Conservation (phyloP, 1,140 invertebrate species). For the Holcopasites calliopsidis region DNA sequence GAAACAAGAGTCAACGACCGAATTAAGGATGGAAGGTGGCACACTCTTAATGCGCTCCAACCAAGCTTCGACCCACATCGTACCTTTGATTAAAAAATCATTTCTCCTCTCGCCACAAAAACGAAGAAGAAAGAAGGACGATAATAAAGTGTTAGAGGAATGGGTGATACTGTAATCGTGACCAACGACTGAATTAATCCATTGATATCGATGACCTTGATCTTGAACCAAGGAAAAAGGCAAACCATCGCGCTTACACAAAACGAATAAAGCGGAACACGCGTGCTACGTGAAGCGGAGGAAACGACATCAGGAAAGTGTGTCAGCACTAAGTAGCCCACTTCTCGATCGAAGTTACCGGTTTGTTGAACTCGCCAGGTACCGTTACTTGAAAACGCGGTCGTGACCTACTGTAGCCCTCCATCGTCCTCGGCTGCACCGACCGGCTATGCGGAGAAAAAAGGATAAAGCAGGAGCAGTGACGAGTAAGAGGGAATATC, state of each 20-base stretch:
- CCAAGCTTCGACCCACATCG: no score
- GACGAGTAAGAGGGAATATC: background rate
- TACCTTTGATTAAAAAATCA: no score
- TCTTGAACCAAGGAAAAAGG: background rate
- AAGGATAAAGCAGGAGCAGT: background rate
- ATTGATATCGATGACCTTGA: constrained; percentile 6
- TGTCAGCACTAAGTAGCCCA: constrained; percentile 75
- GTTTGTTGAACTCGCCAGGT: constrained; percentile 72
- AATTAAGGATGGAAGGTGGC: no score
- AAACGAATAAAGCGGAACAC: constrained; percentile 19
- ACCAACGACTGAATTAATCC: background rate
- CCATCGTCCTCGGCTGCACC: background rate
- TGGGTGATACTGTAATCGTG: background rate
- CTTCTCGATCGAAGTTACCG: constrained; percentile 65
- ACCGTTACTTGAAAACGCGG: constrained; percentile 74
- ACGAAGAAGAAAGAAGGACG: no score
- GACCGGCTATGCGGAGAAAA: background rate
- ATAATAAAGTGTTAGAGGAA: no score
- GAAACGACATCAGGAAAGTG: constrained; percentile 52
- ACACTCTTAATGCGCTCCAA: no score
- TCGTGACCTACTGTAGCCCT: constrained; percentile 71
- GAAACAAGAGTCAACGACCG: background rate
- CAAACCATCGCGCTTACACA: background rate
- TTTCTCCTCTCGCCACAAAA: no score
- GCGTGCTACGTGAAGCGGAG: background rate